Evolutionary conservation across 2,113 vertebrate species (phyloP).

Genomic region (Nothocercus nigrocapillus): DNA sequence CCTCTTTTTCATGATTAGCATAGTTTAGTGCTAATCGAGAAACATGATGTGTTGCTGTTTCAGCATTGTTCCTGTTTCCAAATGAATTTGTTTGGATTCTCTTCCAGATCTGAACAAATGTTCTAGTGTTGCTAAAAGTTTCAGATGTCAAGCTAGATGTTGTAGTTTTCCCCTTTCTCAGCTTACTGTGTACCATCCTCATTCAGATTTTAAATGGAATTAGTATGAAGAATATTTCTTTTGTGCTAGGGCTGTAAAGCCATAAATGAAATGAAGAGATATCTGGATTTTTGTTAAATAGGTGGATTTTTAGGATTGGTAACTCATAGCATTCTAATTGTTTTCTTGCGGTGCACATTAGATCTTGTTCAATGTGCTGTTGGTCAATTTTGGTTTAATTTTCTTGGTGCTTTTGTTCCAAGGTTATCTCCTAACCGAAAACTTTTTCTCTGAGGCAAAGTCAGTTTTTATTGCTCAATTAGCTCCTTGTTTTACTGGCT

Average conservation of each 20-base stretch:
- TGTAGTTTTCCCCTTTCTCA: neutral
- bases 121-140: neutral
- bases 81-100: neutral
- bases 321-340: neutral
- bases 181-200: neutral
- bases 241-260: neutral
- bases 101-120: neutral
- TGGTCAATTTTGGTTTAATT: neutral
- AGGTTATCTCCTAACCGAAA: neutral
- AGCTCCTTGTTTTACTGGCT: neutral
- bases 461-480: neutral
- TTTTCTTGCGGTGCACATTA: neutral
- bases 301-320: neutral
- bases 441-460: neutral
- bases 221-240: neutral
- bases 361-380: neutral
- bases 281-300: neutral
- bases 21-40: neutral
- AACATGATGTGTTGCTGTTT: neutral
- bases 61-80: neutral
- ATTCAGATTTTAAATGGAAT: too few species aligned
- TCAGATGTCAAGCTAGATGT: neutral
- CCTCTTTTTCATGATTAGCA: neutral
- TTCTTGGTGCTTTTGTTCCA: neutral
- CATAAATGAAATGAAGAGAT: neutral